Evolutionary conservation across 1,140 invertebrate species (phyloP).

Genomic region (Archivesica marissinica): DNA sequence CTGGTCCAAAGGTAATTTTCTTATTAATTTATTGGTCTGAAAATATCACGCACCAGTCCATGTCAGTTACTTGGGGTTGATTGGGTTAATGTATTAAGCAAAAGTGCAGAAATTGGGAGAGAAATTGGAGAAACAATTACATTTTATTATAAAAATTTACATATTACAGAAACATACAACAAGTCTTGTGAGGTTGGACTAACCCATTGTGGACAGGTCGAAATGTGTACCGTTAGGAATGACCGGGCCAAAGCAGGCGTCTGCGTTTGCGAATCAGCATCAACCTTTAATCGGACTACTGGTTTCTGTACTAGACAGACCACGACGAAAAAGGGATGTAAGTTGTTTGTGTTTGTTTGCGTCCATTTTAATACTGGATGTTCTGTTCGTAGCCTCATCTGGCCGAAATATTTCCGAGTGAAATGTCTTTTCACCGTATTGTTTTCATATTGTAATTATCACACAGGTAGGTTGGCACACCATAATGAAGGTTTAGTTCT

Average conservation of each 20-base stretch:
- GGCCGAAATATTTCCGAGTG: too few species aligned
- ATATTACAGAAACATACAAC: constrained; percentile 6
- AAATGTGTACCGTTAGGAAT: constrained; percentile 12
- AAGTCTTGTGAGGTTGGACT: constrained; percentile 6
- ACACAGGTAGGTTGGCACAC: background rate
- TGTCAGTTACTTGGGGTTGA: too few species aligned
- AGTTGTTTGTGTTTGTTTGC: background rate
- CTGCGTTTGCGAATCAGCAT: background rate
- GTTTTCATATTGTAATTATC: too few species aligned
- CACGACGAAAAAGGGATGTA: background rate
- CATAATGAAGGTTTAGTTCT: background rate
- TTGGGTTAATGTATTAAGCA: too few species aligned
- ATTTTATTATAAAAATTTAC: background rate
- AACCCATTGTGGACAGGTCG: background rate
- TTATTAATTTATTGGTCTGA: too few species aligned
- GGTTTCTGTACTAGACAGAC: background rate
- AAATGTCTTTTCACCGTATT: background rate
- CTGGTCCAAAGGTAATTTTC: too few species aligned
- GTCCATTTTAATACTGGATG: background rate
- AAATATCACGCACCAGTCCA: too few species aligned
- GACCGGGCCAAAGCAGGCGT: background rate
- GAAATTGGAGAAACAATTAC: background rate
- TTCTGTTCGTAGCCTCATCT: too few species aligned
- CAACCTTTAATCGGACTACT: background rate
- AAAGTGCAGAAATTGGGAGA: background rate